Evolutionary conservation across 1,140 invertebrate species (phyloP).

Genomic region (Drosophila kikkawai): DNA sequence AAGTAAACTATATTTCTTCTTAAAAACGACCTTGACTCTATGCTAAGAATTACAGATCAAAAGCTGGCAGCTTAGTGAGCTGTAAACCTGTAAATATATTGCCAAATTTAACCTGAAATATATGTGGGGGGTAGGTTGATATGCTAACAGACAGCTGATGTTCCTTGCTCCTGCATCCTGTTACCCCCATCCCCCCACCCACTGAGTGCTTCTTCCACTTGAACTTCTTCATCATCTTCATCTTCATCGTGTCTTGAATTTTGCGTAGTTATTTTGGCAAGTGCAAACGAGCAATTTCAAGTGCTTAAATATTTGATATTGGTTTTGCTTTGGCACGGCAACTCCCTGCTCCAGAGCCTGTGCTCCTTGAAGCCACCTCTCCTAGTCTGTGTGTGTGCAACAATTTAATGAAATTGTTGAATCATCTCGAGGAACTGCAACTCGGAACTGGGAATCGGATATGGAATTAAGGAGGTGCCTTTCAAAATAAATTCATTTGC

Average conservation of each 20-base stretch:
- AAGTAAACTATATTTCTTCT: too few species aligned
- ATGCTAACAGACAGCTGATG: background rate
- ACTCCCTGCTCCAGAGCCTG: background rate
- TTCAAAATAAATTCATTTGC: constrained; percentile 66
- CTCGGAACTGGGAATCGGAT: background rate
- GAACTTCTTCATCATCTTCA: constrained; percentile 24
- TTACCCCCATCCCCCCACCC: background rate
- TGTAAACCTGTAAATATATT: constrained; percentile 22
- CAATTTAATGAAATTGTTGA: constrained; percentile 73
- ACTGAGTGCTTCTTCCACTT: constrained; percentile 2
- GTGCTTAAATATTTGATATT: constrained; percentile 83
- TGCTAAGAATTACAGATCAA: background rate
- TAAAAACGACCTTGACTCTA: background rate
- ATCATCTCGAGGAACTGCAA: constrained; percentile 18
- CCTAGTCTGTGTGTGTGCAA: constrained; percentile 44
- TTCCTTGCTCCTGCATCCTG: background rate
- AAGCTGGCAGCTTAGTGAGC: constrained; percentile 10
- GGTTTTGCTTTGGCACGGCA: constrained; percentile 63
- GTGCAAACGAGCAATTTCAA: constrained; percentile 82
- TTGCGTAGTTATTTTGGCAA: constrained; percentile 81
- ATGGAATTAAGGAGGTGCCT: background rate
- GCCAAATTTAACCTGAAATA: constrained; percentile 23
- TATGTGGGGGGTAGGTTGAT: background rate
- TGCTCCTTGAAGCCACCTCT: background rate
- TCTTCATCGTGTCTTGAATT: constrained; percentile 60